A percentile compares a stretch with the other conserved stretches of the same genome.
Conservation (phyloP, 2,888 invertebrate genomes). For the Ornithoptera alexandrae region DNA sequence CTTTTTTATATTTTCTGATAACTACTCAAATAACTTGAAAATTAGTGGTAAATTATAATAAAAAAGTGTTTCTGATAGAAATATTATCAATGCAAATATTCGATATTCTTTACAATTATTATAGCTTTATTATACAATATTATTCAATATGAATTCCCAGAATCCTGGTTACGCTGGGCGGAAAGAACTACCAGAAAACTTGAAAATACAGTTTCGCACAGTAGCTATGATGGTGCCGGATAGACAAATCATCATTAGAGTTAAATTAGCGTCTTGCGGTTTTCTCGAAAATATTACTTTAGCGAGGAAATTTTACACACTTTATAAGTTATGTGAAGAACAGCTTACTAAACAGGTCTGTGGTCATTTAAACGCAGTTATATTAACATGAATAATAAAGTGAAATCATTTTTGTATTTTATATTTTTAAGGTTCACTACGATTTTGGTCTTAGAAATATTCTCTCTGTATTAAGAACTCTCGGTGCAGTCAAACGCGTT, state of each 20-base stretch:
- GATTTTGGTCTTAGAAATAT: slow-evolving; percentile 98
- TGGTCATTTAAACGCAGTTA: neutral
- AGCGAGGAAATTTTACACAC: slow-evolving; percentile 96
- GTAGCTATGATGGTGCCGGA: slow-evolving; percentile 99
- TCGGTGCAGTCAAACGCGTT: slow-evolving; percentile 94
- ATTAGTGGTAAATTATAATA: neutral
- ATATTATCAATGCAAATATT: neutral
- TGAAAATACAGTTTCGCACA: slow-evolving; percentile 98
- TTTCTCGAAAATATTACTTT: slow-evolving; percentile 97
- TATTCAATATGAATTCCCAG: slow-evolving; percentile 64
- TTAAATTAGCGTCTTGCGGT: slow-evolving; percentile 97
- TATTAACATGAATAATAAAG: neutral
- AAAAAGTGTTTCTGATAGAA: neutral
- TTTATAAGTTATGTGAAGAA: slow-evolving; percentile 98
- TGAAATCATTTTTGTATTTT: neutral
- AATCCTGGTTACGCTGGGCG: slow-evolving; percentile 98
- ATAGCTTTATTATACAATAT: no score
- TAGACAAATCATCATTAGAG: slow-evolving; percentile 96
- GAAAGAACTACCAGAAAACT: slow-evolving; percentile 96
- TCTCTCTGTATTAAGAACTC: slow-evolving; percentile 93
- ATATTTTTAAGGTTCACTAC: slow-evolving; percentile 88
- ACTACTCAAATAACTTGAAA: neutral
- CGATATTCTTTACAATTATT: neutral
- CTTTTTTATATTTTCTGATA: neutral
- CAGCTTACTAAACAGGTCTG: slow-evolving; percentile 95